Evolutionary conservation across 2,797 vertebrate species (phyloP).

Genomic region (Petrocephalus schoutedeni): DNA sequence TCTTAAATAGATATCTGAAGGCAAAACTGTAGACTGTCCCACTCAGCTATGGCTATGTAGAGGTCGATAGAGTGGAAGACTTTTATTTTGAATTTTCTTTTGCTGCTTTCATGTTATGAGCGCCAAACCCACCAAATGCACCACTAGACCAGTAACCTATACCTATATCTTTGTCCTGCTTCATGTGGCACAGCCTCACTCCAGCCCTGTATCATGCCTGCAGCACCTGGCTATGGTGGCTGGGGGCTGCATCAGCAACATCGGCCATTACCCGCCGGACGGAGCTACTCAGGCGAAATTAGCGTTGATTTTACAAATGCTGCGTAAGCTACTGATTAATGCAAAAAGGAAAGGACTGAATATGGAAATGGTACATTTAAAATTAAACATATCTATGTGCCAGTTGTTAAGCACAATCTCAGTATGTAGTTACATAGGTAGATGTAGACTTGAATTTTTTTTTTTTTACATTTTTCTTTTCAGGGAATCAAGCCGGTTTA

Average conservation of each 20-base stretch:
- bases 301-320: background rate
- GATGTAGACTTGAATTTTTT: background rate
- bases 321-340: background rate
- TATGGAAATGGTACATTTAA: background rate
- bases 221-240: background rate
- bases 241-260: background rate
- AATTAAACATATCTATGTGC: background rate
- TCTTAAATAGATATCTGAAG: background rate
- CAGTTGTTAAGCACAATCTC: background rate
- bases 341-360: background rate
- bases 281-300: background rate
- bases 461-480: background rate
- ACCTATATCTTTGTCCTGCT: background rate
- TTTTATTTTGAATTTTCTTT: conserved; percentile 9
- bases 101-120: background rate
- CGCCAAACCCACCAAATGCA: background rate
- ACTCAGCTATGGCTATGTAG: background rate
- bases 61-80: background rate
- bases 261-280: background rate
- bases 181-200: background rate
- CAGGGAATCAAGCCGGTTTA: background rate
- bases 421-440: background rate
- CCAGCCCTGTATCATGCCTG: background rate
- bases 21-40: background rate
- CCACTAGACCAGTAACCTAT: background rate